Conservation (phyloP, 2,113 vertebrate species). For the mouse (Mus musculus) region DNA sequence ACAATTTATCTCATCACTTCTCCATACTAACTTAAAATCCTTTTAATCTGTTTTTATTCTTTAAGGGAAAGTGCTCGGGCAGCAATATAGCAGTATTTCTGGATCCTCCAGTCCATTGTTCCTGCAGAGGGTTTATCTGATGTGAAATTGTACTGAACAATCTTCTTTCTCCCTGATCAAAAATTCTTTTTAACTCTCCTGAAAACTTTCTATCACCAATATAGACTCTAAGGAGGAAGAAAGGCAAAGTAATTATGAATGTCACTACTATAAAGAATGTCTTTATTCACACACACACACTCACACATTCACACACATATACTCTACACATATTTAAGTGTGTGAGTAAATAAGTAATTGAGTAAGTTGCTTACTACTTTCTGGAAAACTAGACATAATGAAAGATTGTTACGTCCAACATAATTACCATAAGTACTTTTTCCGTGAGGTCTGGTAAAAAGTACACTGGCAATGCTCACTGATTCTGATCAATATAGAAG, state of each 20-base stretch:
- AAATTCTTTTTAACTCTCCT: background rate
- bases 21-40: background rate
- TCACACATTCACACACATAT: background rate
- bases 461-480: background rate
- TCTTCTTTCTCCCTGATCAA: background rate
- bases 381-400: background rate
- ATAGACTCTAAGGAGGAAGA: background rate
- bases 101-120: background rate
- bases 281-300: background rate
- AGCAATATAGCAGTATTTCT: background rate
- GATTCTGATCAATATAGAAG: background rate
- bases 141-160: background rate
- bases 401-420: background rate
- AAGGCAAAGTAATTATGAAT: background rate
- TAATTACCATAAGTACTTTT: background rate
- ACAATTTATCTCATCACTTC: background rate
- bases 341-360: no score
- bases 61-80: background rate
- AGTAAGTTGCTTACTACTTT: background rate
- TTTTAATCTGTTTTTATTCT: background rate
- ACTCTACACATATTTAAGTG: no score
- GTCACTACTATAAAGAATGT: background rate
- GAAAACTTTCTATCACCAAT: background rate
- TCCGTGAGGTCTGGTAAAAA: background rate
- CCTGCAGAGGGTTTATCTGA: background rate